Conservation (phyloP, 2,888 invertebrate species). For the Flabesymbios commensalis region DNA sequence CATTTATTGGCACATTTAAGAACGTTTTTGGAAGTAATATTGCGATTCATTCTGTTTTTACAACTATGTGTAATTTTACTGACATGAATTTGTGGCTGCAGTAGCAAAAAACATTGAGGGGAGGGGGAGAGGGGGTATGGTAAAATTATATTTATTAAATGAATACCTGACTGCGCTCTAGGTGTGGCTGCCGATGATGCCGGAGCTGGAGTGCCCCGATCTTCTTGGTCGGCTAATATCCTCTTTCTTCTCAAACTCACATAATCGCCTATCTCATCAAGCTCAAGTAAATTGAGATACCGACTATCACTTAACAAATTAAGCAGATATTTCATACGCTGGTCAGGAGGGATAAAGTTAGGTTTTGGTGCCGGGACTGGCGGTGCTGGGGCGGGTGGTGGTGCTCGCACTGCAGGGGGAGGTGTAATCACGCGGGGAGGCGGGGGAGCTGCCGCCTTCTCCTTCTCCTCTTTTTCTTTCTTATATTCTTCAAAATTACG, state of each 20-base stretch:
- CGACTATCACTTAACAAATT: conserved; percentile 83
- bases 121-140: no score
- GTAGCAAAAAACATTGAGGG: no score
- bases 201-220: no score
- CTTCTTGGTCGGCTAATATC: no score
- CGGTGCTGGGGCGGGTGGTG: conserved; percentile 1
- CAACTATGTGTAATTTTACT: no score
- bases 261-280: conserved; percentile 64
- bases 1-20: no score
- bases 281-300: conserved; percentile 58
- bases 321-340: conserved; percentile 65
- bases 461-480: conserved; percentile 5
- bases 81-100: no score
- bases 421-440: neutral
- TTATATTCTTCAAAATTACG: conserved; percentile 61
- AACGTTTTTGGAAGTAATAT: no score
- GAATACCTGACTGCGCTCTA: no score
- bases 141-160: no score
- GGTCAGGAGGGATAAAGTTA: conserved; percentile 47
- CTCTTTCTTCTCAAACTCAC: conserved; percentile 75
- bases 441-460: neutral
- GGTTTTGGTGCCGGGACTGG: conserved; percentile 20
- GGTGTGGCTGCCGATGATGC: no score
- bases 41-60: no score
- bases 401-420: neutral